A percentile compares a stretch with the other conserved stretches of the same genome.
Conservation (phyloP, 2,888 invertebrate species). For the Sinotaia quadrata region DNA sequence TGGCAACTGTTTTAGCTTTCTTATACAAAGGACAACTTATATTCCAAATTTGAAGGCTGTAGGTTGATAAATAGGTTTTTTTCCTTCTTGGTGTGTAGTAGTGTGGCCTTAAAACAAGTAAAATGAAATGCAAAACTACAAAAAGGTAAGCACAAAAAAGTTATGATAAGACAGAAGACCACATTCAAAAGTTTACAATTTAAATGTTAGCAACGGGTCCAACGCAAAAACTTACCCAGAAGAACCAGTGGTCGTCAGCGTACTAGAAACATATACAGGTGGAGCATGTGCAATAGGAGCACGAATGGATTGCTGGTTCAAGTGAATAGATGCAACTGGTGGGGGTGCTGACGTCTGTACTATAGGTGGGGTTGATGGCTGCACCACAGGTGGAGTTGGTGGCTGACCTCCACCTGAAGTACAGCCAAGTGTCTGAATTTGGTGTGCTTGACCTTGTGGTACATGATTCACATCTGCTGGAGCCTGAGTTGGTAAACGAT, state of each 20-base stretch:
- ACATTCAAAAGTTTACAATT: too few relatives aligned
- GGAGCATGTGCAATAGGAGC: constrained; percentile 12
- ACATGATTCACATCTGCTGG: background rate
- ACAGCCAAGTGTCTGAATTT: background rate
- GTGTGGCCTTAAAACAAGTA: too few relatives aligned
- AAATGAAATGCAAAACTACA: too few relatives aligned
- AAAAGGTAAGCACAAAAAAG: too few relatives aligned
- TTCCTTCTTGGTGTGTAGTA: too few relatives aligned
- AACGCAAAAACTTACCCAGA: constrained; percentile 7
- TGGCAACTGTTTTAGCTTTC: too few relatives aligned
- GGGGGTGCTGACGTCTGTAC: background rate
- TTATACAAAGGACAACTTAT: too few relatives aligned
- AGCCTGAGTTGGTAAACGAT: background rate
- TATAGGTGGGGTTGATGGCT: background rate
- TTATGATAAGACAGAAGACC: too few relatives aligned
- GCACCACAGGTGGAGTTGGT: background rate
- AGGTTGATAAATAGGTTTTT: too few relatives aligned
- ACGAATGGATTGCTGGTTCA: background rate
- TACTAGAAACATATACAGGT: constrained; percentile 23
- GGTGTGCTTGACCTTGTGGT: constrained; percentile 1
- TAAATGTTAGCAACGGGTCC: background rate
- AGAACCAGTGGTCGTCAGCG: constrained; percentile 10
- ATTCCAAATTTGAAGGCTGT: too few relatives aligned
- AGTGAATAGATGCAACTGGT: too few relatives aligned
- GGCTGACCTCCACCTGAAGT: constrained; percentile 2